Evolutionary conservation across 2,797 vertebrate species (phyloP).

Genomic region (Pygocentrus nattereri): DNA sequence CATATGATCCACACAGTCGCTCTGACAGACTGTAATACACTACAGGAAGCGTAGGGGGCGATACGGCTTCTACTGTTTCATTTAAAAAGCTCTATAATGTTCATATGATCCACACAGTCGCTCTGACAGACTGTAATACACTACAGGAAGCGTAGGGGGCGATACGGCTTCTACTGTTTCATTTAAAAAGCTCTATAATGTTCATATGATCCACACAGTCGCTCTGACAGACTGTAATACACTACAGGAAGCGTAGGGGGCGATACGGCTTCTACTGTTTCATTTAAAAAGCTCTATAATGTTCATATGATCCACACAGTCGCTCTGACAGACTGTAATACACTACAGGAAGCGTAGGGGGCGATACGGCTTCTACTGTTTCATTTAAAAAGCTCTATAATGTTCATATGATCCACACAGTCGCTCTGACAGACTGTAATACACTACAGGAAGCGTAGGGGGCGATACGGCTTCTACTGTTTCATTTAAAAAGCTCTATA

Average conservation of each 20-base stretch:
- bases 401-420: too few relatives aligned
- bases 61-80: background rate
- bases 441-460: too few relatives aligned
- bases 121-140: too few relatives aligned
- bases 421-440: too few relatives aligned
- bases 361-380: background rate
- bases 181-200: background rate
- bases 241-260: background rate
- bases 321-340: background rate
- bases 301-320: background rate
- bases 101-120: too few relatives aligned
- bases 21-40: background rate
- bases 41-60: background rate
- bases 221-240: background rate
- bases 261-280: too few relatives aligned
- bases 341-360: background rate
- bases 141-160: too few relatives aligned
- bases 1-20: background rate
- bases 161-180: too few relatives aligned
- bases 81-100: too few relatives aligned
- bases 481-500: background rate
- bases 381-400: too few relatives aligned
- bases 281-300: background rate
- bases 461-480: too few relatives aligned
- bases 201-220: background rate